phyloP scores from a whole-genome alignment of 2,797 vertebrate genomes.

The Perodicticus potto region DNA sequence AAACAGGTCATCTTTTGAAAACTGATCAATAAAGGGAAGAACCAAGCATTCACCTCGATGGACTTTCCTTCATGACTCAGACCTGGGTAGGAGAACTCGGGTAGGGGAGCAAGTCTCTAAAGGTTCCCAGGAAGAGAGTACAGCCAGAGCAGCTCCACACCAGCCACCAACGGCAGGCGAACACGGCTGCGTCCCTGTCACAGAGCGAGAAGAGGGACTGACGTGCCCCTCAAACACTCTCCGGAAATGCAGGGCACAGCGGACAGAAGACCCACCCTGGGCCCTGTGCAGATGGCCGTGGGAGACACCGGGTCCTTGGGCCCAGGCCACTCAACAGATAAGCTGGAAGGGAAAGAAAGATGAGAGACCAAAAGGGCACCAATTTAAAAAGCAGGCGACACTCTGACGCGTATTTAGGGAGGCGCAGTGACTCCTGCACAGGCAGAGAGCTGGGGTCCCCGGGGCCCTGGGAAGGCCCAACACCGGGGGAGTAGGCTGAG shows the following conservation, averaged over 20 bases:
- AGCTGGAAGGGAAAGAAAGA: background rate
- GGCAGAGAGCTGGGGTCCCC: no score
- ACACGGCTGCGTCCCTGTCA: no score
- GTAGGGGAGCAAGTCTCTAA: background rate
- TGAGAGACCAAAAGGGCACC: background rate
- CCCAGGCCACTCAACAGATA: background rate
- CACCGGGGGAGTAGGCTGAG: rapidly evolving
- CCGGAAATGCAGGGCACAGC: background rate
- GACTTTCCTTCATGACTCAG: no score
- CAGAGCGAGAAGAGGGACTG: no score
- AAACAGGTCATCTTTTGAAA: no score
- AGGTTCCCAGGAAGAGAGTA: background rate
- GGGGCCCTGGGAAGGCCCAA: background rate
- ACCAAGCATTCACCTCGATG: no score
- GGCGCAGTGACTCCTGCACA: background rate
- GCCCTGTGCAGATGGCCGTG: background rate
- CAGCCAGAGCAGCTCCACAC: no score
- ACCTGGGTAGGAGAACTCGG: background rate
- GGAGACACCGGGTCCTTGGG: background rate
- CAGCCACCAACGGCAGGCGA: no score
- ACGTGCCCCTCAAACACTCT: no score
- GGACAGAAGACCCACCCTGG: background rate
- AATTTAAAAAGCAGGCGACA: no score
- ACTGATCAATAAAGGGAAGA: no score
- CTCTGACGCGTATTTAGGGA: background rate